Evolutionary conservation across 2,797 vertebrate genomes (phyloP), one percentile per base, ranked within the genome.

Genomic region (Danionella dracula): DNA sequence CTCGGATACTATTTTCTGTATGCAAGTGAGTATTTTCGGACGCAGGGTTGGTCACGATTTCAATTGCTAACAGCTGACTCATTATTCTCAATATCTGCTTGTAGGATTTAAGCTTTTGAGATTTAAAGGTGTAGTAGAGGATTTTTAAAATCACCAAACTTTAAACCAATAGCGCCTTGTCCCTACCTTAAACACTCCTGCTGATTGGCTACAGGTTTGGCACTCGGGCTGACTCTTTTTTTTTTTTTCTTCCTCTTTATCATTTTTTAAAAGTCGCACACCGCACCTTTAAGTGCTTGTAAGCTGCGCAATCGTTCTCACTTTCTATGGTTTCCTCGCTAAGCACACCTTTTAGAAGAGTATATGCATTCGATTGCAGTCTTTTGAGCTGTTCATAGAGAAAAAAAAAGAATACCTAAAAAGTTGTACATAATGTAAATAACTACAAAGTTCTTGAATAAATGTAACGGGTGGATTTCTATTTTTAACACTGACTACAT

Each of bases 401-500:
- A 79, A 86, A 81, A 83, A 89, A 81, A 82, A 83, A 72, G 80
- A 84, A 85, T 83, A 84, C 86, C 81, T 81, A 73, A 86, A 86
- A 74, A 85, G 51, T 80, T 91, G 89, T 90, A 91, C 58, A 91
- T 91, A 76, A 50, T 91, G 88, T 91, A 90, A 82, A 91, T 90
- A 89, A 82, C 82, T 82, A 78, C 20, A 76, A 78, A 87, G 86
- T 86, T 83, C 85, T 87, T 87, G 83, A 89, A 88, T 88, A 86
- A 88, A 88, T 82, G 88, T 82, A 86, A 89, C 82, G 82, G 86
- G 86, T 89, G 88, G 86, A 89, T 85, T 86, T 91, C 90, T 90
- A 91, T 91, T 91, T 91, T 91, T 90, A 91, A 90, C 90, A 89
- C 88, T 89, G 89, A 90, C 88, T 90, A 90, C 85, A 89, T 78